A percentile compares a stretch with the other conserved stretches of the same genome.
Conservation (phyloP, 1,140 invertebrate genomes). For the Bradysia coprophila region DNA sequence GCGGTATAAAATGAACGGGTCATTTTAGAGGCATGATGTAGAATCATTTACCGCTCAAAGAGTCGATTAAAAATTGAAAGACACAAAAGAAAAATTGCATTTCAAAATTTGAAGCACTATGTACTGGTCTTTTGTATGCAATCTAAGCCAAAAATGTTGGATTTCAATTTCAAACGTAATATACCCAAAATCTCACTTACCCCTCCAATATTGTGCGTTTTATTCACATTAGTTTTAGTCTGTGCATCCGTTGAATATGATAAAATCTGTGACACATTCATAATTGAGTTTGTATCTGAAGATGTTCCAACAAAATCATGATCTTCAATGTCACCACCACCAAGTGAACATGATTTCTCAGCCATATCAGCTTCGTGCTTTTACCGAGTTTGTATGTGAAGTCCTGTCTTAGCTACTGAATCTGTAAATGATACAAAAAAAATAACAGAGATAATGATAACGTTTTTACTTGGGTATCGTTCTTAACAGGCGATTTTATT, state of each 20-base stretch:
- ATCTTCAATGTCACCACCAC: slow-evolving; percentile 2
- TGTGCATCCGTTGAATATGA: slow-evolving; percentile 19
- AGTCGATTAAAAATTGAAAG: background rate
- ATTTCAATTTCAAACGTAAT: background rate
- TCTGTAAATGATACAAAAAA: too few relatives aligned
- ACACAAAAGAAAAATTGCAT: background rate
- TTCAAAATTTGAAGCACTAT: background rate
- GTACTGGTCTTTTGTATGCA: background rate
- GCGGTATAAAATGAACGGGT: too few relatives aligned
- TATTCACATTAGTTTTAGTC: slow-evolving; percentile 1
- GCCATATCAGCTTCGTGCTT: too few relatives aligned
- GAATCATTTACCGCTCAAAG: background rate
- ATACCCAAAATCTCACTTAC: background rate
- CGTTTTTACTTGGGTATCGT: too few relatives aligned
- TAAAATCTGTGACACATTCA: slow-evolving; percentile 24
- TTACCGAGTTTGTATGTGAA: too few relatives aligned
- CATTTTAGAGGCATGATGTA: too few relatives aligned
- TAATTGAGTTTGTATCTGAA: slow-evolving; percentile 17
- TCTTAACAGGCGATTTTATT: too few relatives aligned
- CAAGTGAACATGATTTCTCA: background rate
- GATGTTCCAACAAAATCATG: slow-evolving; percentile 1
- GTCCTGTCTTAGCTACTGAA: too few relatives aligned
- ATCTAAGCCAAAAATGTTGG: background rate
- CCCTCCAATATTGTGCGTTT: background rate
- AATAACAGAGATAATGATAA: too few relatives aligned